These are phyloP conservation scores for Suncus etruscus DNA, from an alignment of 2,113 vertebrate genomes.

Conservation along the genomic window DNA sequence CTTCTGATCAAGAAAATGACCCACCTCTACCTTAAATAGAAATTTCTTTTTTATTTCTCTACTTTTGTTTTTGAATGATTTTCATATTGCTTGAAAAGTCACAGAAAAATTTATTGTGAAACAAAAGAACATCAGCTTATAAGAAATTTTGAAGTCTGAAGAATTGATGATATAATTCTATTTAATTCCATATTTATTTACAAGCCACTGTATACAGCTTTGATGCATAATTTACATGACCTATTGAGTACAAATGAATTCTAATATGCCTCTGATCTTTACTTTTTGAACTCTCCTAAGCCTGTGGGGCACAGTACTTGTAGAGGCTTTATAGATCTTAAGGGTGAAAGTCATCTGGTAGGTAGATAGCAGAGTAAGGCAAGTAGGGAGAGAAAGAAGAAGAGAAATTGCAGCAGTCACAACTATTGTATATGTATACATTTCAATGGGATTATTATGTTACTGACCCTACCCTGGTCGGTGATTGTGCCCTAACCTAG, in stretches of 20 bases:
- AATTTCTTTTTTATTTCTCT: background rate
- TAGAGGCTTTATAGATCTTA: background rate
- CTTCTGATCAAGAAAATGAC: no score
- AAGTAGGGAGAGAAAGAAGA: background rate
- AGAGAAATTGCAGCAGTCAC: no score
- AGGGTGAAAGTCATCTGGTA: background rate
- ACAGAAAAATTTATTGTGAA: background rate
- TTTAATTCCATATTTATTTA: slow-evolving; percentile 32
- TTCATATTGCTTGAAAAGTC: slow-evolving; percentile 16
- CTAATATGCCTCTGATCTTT: background rate
- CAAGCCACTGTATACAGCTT: background rate
- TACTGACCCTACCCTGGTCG: no score
- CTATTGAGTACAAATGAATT: slow-evolving; percentile 50
- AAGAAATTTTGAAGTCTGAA: slow-evolving; percentile 45
- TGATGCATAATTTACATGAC: slow-evolving; percentile 44
- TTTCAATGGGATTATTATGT: no score
- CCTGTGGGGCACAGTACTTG: background rate
- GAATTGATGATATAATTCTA: slow-evolving; percentile 41
- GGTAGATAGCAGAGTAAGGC: background rate
- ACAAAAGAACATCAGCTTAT: background rate
- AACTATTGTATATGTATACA: background rate
- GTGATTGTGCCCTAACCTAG: no score
- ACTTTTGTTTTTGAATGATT: background rate
- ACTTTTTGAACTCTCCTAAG: background rate
- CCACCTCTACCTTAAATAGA: background rate